Base-by-base conservation (phyloP, 2,113 vertebrate genomes). In the Tamias sibiricus region DNA sequence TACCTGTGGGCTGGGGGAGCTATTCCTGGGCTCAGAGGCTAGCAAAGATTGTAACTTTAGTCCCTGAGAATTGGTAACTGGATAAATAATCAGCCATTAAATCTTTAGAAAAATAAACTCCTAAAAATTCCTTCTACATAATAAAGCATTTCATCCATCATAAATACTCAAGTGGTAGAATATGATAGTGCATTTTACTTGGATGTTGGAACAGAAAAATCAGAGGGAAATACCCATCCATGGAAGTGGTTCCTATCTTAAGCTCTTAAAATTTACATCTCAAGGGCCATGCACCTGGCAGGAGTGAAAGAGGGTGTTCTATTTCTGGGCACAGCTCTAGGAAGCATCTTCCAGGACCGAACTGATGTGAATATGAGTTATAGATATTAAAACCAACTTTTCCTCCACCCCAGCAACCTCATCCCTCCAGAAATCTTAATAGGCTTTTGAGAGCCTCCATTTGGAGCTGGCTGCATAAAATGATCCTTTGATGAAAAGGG, bases 401-500 rank as follows among this genome's bases (percentile, higher is more conserved):
- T 98, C 97, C 98, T 98, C 94, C 94, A 98, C 97, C 90, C 96
- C 92, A 96, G 97, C 97, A 49, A 98, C 90, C 91, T 97, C 97
- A 94, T 97, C 91, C 97, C 96, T 98, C 97, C 97, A 98, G 98
- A 98, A 99, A 98, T 97, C 98, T 98, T 98, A 99, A 98, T 98
- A 98, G 98, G 98, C 97, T 99, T 98, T 98, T 98, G 98, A 99
- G 98, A 98, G 95, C 96, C 97, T 98, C 98, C 97, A 98, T 98
- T 98, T 98, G 98, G 98, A 98, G 98, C 97, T 72, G 91, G 98
- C 98, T 99, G 98, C 98, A 98, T 98, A 98, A 99, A 98, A 99
- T 98, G 98, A 98, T 98, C 92, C 97, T 98, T 98, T 98, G 98
- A 99, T 99, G 98, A 99, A 98, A 98, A 99, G 98, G 98, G 98